Base-by-base conservation (phyloP, 35 echinoderm and acorn worm genomes). In the Holothuria glaberrima region DNA sequence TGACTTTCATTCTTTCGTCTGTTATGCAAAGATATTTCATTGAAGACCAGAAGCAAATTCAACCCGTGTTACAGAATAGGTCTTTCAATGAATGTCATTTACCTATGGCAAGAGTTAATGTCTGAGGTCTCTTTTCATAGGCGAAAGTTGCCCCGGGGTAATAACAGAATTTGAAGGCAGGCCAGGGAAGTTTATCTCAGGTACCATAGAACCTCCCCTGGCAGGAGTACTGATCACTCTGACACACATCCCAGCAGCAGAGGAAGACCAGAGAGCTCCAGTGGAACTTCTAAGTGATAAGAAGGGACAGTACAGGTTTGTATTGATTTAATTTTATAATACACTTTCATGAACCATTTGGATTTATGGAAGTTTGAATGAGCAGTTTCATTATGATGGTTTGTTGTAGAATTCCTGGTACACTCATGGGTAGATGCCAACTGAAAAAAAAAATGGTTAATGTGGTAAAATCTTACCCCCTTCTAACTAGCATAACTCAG, bases 101-200 rank as follows among this genome's bases (percentile, higher is more conserved):
- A 54, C 16, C 3, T 54, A 54, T 17, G 16, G 13, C 44, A 46
- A 46, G 26, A 65, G 26, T 65, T 6, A 65, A n/a, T 65, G 19
- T 65, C 17, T n/a, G 26, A 65, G 5, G 13, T 68, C 38, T 35
- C 31, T 44, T 30, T 9, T 38, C 22, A 12, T 69, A 95, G 94
- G 88, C 17, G 94, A 92, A 59, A 68, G 41, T 5, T 99, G 97
- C 66, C 93, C 92, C 0, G 93, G 93, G 9, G 76, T 92, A 9
- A 91, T 93, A 0, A 88, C 91, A 41, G 82, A 87, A 22, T 95
- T 99, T 93, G 97, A 99, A 70, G 97, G 93, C 22, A 63, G 93
- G 12, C 76, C 91, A n/a, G 97, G 97, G 0, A 92, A 95, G 28
- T 99, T 99, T 38, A 66, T 99, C 21, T 86, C 91, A 0, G 97